Conservation (phyloP, 1,140 invertebrate genomes). For the Drosophila ficusphila region DNA sequence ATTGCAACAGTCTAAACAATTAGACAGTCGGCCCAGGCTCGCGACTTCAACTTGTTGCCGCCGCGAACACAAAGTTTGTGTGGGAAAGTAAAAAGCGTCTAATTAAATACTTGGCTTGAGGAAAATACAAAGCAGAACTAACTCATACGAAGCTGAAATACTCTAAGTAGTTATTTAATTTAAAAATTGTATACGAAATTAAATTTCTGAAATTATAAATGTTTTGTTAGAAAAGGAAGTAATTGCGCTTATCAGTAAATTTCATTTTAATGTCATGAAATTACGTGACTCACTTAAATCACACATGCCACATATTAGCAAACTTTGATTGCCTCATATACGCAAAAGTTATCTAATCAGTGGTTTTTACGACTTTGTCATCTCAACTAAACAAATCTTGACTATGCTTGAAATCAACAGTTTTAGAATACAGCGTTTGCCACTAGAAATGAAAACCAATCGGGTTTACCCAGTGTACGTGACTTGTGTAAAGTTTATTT, state of each 20-base stretch:
- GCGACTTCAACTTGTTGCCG: conserved; percentile 63
- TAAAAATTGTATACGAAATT: no score
- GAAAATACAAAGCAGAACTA: conserved; percentile 20
- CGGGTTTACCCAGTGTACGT: not conserved
- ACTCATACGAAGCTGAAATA: not conserved
- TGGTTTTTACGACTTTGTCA: not conserved
- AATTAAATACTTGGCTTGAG: conserved; percentile 53
- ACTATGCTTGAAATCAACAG: not conserved
- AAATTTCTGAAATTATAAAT: no score
- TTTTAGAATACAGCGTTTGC: not conserved
- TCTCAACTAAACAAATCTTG: not conserved
- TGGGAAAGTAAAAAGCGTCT: conserved; percentile 68
- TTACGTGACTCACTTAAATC: no score
- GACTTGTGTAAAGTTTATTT: not conserved
- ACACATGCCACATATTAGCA: not conserved
- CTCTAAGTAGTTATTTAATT: not conserved
- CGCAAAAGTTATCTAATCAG: not conserved
- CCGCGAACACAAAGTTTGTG: conserved; percentile 21
- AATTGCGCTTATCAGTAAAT: no score
- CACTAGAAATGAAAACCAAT: no score
- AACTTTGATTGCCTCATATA: not conserved
- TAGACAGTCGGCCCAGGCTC: conserved; percentile 43
- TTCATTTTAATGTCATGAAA: no score
- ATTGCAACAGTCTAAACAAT: conserved; percentile 75
- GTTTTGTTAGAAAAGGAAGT: no score